phyloP scores from a whole-genome alignment of 2,888 invertebrate genomes.

The Acutogordius australiensis region DNA sequence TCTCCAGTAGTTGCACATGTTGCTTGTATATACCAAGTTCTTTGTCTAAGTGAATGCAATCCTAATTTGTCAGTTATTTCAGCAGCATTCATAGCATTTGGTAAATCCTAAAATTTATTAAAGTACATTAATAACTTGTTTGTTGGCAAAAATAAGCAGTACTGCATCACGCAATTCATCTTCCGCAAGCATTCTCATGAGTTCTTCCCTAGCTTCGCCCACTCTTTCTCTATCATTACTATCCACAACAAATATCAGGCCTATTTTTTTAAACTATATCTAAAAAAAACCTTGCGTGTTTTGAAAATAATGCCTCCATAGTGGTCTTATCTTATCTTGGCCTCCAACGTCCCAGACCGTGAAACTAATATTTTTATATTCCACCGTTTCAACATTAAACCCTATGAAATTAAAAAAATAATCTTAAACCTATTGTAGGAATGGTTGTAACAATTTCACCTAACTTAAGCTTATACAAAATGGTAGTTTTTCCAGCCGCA shows the following conservation, averaged over 20 bases:
- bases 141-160: constrained; percentile 93
- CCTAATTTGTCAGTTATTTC: constrained; percentile 98
- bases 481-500: constrained; percentile 99
- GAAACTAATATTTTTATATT: constrained; percentile 96
- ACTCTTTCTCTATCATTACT: constrained; percentile 98
- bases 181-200: constrained; percentile 95
- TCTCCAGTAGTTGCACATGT: constrained; percentile 89
- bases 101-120: constrained; percentile 48
- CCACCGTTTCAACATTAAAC: constrained; percentile 89
- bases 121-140: constrained; percentile 43
- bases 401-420: constrained; percentile 30
- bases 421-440: constrained; percentile 69
- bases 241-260: constrained; percentile 90
- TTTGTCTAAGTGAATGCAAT: constrained; percentile 80
- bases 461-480: constrained; percentile 96
- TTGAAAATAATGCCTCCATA: constrained; percentile 94
- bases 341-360: constrained; percentile 92
- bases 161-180: constrained; percentile 97
- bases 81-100: constrained; percentile 98
- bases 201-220: constrained; percentile 85
- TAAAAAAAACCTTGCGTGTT: constrained; percentile 48
- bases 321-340: constrained; percentile 82
- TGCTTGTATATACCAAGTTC: constrained; percentile 34
- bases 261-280: constrained; percentile 21
- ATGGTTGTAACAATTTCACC: constrained; percentile 99